Conservation (phyloP, 2,888 invertebrate genomes). For the Epinotia ramella region DNA sequence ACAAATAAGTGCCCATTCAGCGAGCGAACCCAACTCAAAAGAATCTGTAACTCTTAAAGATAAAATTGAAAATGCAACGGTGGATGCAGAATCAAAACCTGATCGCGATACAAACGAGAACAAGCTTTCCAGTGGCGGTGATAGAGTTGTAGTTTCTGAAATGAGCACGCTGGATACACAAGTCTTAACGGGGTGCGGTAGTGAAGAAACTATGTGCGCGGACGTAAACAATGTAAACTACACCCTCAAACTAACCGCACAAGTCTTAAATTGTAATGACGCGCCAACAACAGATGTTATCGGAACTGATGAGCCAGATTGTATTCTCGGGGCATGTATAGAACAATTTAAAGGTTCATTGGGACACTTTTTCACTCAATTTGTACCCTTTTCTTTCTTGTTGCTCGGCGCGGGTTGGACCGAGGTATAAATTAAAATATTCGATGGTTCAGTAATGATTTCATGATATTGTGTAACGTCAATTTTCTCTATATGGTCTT, state of each 20-base stretch:
- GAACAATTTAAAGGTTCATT: conserved; percentile 71
- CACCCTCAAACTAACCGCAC: conserved; percentile 58
- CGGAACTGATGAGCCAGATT: conserved; percentile 61
- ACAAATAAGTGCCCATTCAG: conserved; percentile 78
- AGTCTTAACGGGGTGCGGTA: conserved; percentile 62
- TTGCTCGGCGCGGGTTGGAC: conserved; percentile 53
- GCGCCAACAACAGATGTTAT: conserved; percentile 61
- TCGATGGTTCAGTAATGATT: conserved; percentile 54
- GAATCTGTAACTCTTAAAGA: conserved; percentile 57
- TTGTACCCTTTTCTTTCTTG: conserved; percentile 65
- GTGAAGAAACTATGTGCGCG: conserved; percentile 61
- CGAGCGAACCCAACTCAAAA: conserved; percentile 56
- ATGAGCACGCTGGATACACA: conserved; percentile 64
- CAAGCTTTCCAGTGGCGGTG: conserved; percentile 72
- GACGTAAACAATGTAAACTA: conserved; percentile 64
- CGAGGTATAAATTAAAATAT: conserved; percentile 57
- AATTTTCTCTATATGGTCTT: conserved; percentile 59
- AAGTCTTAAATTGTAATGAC: conserved; percentile 64
- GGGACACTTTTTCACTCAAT: conserved; percentile 73
- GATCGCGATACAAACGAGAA: conserved; percentile 64
- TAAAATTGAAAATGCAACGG: conserved; percentile 59
- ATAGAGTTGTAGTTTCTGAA: conserved; percentile 77
- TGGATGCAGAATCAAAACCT: conserved; percentile 43
- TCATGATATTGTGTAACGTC: conserved; percentile 61
- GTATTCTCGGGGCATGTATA: conserved; percentile 66